Evolutionary conservation across 2,113 vertebrate species (phyloP).

Genomic region (Plecotus auritus): DNA sequence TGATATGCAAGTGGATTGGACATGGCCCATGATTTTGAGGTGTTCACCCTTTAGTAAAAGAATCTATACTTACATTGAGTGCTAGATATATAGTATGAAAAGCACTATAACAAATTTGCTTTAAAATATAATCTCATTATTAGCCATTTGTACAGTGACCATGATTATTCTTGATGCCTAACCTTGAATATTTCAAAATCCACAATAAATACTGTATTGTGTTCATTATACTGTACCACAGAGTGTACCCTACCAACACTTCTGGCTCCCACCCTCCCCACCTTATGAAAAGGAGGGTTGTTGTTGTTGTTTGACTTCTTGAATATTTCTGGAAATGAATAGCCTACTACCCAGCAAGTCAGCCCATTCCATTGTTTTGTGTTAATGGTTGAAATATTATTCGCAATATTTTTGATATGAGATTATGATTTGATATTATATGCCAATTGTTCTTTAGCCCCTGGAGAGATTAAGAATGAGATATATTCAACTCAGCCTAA

Average conservation of each 20-base stretch:
- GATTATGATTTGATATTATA: neutral
- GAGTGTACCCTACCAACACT: rapidly evolving
- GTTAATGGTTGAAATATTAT: no score
- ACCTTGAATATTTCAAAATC: neutral
- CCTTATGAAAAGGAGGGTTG: rapidly evolving
- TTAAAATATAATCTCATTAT: neutral
- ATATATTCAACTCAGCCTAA: neutral
- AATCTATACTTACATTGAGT: neutral
- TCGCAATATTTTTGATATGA: neutral
- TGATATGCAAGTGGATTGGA: rapidly evolving
- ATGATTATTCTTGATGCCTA: rapidly evolving
- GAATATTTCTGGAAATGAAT: rapidly evolving
- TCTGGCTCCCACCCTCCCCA: rapidly evolving
- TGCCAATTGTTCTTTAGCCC: neutral
- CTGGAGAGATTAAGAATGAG: neutral
- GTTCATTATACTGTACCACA: rapidly evolving
- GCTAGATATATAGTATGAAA: rapidly evolving
- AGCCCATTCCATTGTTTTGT: rapidly evolving
- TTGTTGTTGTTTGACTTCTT: rapidly evolving
- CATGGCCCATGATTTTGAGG: rapidly evolving
- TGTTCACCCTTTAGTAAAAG: rapidly evolving
- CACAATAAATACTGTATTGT: rapidly evolving
- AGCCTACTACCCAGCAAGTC: rapidly evolving
- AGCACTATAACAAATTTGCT: no score
- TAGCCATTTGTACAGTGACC: rapidly evolving